Evolutionary conservation across 2,797 vertebrate genomes (phyloP).

Genomic region (Acanthiza pusilla): DNA sequence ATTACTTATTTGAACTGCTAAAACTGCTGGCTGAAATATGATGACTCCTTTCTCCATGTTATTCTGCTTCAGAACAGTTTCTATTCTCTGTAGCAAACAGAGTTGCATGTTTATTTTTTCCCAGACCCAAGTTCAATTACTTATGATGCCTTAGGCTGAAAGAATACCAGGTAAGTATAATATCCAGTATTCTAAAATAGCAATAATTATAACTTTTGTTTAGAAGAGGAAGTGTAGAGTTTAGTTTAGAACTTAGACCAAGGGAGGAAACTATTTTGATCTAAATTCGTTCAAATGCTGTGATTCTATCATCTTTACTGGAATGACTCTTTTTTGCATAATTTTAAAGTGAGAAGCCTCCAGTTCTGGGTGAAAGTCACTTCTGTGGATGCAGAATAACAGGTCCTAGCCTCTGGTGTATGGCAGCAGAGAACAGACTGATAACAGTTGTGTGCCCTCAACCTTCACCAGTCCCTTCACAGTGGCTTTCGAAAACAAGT

Average conservation of each 20-base stretch:
- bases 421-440: neutral
- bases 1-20: conserved; percentile 31
- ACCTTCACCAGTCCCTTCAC: neutral
- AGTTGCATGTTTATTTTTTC: neutral
- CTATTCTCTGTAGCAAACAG: neutral
- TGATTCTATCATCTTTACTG: neutral
- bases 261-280: neutral
- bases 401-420: neutral
- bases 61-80: neutral
- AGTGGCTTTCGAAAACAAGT: neutral
- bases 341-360: neutral
- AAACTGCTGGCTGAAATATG: neutral
- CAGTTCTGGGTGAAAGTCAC: neutral
- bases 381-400: neutral
- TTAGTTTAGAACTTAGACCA: neutral
- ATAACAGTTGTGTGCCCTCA: neutral
- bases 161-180: neutral
- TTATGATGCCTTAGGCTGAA: neutral
- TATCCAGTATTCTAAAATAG: neutral
- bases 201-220: neutral
- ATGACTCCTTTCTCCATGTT: neutral
- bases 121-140: neutral
- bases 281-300: neutral
- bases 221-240: neutral
- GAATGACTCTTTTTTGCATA: neutral